Evolutionary conservation across 2,113 vertebrate genomes (phyloP).

Genomic region (Bujurquina vittata): DNA sequence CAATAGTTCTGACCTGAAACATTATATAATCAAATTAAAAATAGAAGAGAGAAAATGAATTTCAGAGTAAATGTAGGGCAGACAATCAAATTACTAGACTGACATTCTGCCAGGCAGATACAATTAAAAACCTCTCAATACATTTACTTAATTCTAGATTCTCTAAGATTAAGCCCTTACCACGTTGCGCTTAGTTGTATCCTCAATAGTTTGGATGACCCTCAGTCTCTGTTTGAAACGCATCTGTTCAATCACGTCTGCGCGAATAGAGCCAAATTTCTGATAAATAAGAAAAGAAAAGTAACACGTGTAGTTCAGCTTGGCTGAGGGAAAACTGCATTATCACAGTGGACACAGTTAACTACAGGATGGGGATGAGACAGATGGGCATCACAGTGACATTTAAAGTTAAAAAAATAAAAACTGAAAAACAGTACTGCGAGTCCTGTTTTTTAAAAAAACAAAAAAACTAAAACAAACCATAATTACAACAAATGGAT

Average conservation of each 20-base stretch:
- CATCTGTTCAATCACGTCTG: conserved; percentile 98
- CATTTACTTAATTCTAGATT: neutral
- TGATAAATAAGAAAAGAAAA: conserved; percentile 60
- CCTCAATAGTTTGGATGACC: conserved; percentile 97
- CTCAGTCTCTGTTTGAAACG: conserved; percentile 96
- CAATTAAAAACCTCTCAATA: neutral
- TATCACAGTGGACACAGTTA: neutral
- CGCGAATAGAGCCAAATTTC: conserved; percentile 96
- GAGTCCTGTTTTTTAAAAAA: no score
- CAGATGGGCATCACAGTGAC: neutral
- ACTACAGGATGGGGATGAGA: neutral
- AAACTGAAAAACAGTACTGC: no score
- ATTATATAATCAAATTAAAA: neutral
- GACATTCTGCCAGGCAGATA: neutral
- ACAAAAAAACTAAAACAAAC: neutral
- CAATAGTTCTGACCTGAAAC: conserved; percentile 91
- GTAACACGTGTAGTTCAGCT: neutral
- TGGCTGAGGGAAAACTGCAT: neutral
- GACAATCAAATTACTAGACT: neutral
- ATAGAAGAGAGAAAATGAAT: neutral
- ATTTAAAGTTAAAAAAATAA: neutral
- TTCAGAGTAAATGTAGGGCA: neutral
- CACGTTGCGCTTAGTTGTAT: conserved; percentile 97
- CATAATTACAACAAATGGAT: neutral
- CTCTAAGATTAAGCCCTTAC: conserved; percentile 74